Base-by-base conservation (phyloP, 2,113 vertebrate species). In the Calyptommatus sinebrachiatus region DNA sequence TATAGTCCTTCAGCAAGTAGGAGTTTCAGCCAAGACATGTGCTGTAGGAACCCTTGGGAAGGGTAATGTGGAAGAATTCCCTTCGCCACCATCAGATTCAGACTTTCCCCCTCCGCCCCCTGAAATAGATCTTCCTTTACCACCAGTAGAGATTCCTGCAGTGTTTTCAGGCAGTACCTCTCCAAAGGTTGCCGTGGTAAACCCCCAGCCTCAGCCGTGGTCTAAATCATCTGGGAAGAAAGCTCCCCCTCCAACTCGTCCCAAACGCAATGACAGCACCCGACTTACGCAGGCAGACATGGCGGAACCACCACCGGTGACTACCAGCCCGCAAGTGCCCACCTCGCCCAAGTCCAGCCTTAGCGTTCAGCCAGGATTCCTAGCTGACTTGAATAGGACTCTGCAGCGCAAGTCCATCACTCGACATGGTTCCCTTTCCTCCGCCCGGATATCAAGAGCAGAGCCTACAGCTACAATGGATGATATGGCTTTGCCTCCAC, bases 331-430 rank as follows among this genome's bases (percentile, higher is more conserved):
- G 0, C 90, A 95, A 91, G 94, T 94, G 74, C 97, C 97, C 91
- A 96, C 97, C 26, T 99, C 98, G 4, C 97, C 98, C 24, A 98
- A 99, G 83, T 92, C 97, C 72, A 91, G 95, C 94, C 95, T 97
- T 75, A 94, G 96, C 0, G 93, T 99, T 63, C 97, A 97, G 91
- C 97, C 97, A 2, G 97, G 97, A 11, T 99, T 99, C 92, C 89
- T 99, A 88, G 97, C 97, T 0, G 98, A 99, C 89, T 97, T 99
- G 82, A 95, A 97, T 93, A 94, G 96, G 95, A 99, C 98, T 9
- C 94, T 99, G 88, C 97, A 97, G 78, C 94, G 97, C 74, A 99
- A 99, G 91, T 99, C 98, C 71, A 95, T 97, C 89, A 97, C 96
- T 1, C 95, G 97, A 71, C 98, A 98, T 0, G 94, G 97, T 85